Evolutionary conservation across 2,113 vertebrate genomes (phyloP).

Genomic region (Peromyscus leucopus): DNA sequence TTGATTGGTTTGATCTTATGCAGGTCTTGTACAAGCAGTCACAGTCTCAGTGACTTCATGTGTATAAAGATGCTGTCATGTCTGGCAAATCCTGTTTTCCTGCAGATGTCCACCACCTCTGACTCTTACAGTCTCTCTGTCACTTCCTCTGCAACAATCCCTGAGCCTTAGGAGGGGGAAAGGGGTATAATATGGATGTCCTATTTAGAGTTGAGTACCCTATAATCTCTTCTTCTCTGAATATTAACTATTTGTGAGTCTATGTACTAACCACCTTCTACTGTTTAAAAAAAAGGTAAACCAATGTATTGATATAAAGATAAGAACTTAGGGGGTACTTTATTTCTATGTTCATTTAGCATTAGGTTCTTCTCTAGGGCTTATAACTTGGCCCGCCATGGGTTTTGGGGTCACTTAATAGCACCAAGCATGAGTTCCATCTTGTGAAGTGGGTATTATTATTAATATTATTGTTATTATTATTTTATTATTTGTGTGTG

Average conservation of each 20-base stretch:
- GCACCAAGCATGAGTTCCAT: no score
- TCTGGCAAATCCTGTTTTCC: background rate
- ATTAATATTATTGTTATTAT: no score
- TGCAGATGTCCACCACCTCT: background rate
- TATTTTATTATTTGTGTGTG: background rate
- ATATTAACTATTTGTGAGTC: no score
- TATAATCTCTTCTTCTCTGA: background rate
- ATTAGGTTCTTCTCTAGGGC: background rate
- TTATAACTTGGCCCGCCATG: background rate
- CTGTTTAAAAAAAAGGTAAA: background rate
- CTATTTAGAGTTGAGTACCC: background rate
- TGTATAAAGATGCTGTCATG: background rate
- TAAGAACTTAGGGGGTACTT: background rate
- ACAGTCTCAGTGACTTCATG: background rate
- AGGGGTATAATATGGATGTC: background rate
- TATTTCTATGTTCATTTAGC: background rate
- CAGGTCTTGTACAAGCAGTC: background rate
- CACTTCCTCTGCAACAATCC: background rate
- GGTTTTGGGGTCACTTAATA: background rate
- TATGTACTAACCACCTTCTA: background rate
- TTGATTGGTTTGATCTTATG: background rate
- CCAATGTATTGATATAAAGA: background rate
- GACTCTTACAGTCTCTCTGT: background rate
- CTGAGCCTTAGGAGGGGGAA: background rate
- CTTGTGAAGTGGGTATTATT: background rate